Evolutionary conservation across 2,888 invertebrate species (phyloP).

Genomic region (Ennomos quercinarius): DNA sequence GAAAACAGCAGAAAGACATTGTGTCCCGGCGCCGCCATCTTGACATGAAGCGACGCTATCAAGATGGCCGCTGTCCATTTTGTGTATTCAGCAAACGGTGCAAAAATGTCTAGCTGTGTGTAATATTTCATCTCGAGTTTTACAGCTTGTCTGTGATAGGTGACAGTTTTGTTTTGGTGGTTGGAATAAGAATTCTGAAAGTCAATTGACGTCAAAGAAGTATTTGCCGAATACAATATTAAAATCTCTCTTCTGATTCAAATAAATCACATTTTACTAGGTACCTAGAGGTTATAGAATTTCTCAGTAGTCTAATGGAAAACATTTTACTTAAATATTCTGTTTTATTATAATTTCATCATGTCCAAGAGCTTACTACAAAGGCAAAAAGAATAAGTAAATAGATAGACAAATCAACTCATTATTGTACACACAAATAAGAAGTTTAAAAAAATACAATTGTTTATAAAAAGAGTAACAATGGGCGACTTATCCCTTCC

Average conservation of each 20-base stretch:
- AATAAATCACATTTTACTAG: background rate
- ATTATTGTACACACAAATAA: too few relatives aligned
- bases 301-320: too few relatives aligned
- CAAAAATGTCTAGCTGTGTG: conserved; percentile 20
- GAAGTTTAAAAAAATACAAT: too few relatives aligned
- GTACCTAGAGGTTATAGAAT: too few relatives aligned
- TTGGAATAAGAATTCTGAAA: background rate
- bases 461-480: too few relatives aligned
- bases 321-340: too few relatives aligned
- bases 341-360: too few relatives aligned
- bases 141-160: conserved; percentile 23
- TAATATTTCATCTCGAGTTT: conserved; percentile 32
- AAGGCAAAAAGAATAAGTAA: too few relatives aligned
- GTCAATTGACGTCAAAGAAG: background rate
- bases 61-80: conserved; percentile 43
- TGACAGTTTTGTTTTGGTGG: conserved; percentile 27
- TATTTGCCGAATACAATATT: background rate
- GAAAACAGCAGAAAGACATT: conserved; percentile 49
- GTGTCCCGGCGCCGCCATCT: conserved; percentile 41
- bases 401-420: too few relatives aligned
- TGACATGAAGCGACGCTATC: conserved; percentile 50
- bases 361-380: too few relatives aligned
- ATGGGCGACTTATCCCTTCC: too few relatives aligned
- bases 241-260: background rate
- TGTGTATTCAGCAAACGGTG: conserved; percentile 22